A percentile compares a stretch with the other conserved stretches of the same genome.
These are phyloP conservation scores for Brachyopa scutellaris DNA, from an alignment of 2,888 invertebrate species.

Conservation along the genomic window DNA sequence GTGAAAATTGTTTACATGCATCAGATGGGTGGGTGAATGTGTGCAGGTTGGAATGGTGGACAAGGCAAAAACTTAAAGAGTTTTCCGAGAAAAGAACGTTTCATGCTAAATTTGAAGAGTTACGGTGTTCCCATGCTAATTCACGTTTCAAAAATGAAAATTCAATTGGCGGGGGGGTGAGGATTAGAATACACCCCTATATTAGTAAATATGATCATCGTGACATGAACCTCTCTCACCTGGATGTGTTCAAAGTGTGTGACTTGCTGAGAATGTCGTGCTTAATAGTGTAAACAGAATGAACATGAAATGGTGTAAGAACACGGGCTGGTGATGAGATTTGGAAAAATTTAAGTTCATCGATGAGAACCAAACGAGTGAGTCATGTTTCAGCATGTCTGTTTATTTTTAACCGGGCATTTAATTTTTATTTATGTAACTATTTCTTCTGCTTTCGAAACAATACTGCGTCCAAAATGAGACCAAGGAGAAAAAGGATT, in stretches of 20 bases:
- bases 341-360: too few relatives aligned
- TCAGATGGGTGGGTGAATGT: constrained; percentile 53
- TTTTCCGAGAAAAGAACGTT: constrained; percentile 9
- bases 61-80: constrained; percentile 34
- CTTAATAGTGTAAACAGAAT: constrained; percentile 2
- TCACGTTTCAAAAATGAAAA: neutral
- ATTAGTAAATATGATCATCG: neutral
- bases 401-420: too few relatives aligned
- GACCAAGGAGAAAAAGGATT: too few relatives aligned
- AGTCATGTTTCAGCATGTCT: too few relatives aligned
- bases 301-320: too few relatives aligned
- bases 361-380: too few relatives aligned
- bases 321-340: too few relatives aligned
- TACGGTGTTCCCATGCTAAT: constrained; percentile 28
- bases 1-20: constrained; percentile 45
- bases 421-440: too few relatives aligned
- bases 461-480: too few relatives aligned
- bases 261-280: constrained; percentile 33
- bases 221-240: constrained; percentile 10
- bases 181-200: constrained; percentile 21
- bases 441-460: too few relatives aligned
- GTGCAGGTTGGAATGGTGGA: constrained; percentile 53
- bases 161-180: neutral
- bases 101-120: constrained; percentile 4
- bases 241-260: constrained; percentile 30